Evolutionary conservation across 2,888 invertebrate species (phyloP), one percentile per base, ranked within the genome.

Genomic region (Chrysomela aeneicollis): DNA sequence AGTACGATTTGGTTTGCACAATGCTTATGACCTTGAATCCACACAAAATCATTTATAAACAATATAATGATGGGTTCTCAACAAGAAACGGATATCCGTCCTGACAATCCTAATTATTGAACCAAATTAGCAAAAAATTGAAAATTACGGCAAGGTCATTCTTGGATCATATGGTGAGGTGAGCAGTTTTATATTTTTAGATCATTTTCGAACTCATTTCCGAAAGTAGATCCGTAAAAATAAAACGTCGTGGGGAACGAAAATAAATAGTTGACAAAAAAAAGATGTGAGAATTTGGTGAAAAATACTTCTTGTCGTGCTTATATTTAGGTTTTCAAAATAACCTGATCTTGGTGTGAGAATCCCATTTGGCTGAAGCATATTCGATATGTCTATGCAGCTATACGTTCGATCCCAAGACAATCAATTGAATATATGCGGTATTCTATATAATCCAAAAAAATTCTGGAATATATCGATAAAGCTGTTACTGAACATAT

Each of bases 301-400:
- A 35, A 10, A 35, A 12, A 35, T 10, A 8, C 15, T 15, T 42
- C 12, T 42, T 42, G 42, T n/a, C 42, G n/a, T 42, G 42, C 6
- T 42, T n/a, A 15, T 42, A 42, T 42, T 42, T 42, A 42, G 42
- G 42, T 42, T 42, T 42, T 15, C 15, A 42, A 42, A 42, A 42
- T 42, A 42, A 42, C n/a, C 12, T 15, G 1, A 42, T 42, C 42
- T 42, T 42, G 32, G 1, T 35, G 9, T 5, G 42, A 3, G 17
- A n/a, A n/a, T n/a, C n/a, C n/a, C n/a, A 6, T 42, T 42, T 17
- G 42, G 17, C 17, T 42, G 4, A 42, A 4, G n/a, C 8, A 9
- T 15, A 15, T 42, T 21, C 9, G 19, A 19, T 21, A 50, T 17
- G 2, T 35, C n/a, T n/a, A n/a, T n/a, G n/a, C n/a, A n/a, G n/a